Conservation (phyloP, 2,797 vertebrate genomes). For the Florisuga fusca region DNA sequence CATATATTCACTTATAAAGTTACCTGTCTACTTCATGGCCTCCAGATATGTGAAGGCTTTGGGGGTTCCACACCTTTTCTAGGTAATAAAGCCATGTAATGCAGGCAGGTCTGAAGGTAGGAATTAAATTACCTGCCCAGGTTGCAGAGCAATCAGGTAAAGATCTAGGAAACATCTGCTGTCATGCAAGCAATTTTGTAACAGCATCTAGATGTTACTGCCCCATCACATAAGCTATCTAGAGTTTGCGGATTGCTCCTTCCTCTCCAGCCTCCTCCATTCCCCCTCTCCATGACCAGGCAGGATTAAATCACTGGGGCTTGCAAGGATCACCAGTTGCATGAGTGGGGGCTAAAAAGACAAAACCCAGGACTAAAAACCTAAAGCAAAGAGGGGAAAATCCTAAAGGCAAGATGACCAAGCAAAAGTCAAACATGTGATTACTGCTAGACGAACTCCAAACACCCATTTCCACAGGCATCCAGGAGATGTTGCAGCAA, state of each 20-base stretch:
- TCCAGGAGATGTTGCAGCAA: neutral
- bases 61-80: accelerated
- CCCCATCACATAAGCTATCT: neutral
- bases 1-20: no score
- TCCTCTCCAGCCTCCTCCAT: neutral
- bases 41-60: neutral
- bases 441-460: neutral
- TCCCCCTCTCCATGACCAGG: neutral
- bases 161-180: neutral
- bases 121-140: neutral
- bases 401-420: neutral
- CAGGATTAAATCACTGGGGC: no score
- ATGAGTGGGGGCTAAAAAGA: neutral
- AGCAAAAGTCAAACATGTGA: neutral
- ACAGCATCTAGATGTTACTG: neutral
- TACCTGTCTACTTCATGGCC: neutral
- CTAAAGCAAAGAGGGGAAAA: neutral
- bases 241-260: neutral
- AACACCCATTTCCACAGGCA: neutral
- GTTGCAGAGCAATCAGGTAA: neutral
- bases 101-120: neutral
- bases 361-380: neutral
- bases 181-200: neutral
- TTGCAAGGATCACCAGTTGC: neutral
- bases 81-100: neutral